Evolutionary conservation across 2,888 invertebrate genomes (phyloP), one percentile per base, ranked within the genome.

Genomic region (Drosophila kanekoi): DNA sequence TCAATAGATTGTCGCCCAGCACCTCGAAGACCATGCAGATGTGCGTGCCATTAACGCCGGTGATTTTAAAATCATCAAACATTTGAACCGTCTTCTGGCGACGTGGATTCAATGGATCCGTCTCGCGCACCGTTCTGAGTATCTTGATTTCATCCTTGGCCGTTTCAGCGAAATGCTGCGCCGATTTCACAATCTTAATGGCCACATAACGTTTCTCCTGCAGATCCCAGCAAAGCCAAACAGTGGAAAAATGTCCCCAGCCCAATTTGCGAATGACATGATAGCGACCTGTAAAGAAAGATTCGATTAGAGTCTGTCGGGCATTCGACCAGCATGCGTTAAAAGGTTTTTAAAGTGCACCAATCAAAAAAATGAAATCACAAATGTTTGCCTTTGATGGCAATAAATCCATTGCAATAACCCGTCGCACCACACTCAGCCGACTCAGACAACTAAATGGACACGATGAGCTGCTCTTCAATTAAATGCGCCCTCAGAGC

Each of bases 11-110:
- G 93, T 98, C 97, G 72, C 99, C 99, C 80, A 99, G 94, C 79
- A 99, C 99, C 94, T 99, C 98, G 93, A 99, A 99, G 82, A 99
- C 99, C 99, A 99, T 99, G 93, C 99, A 99, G 84, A 99, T 97
- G 94, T 99, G 99, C 62, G 97, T 97, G 71, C 99, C 99, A 94
- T 99, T 99, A 51, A 99, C 96, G 84, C 99, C 99, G 76, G 96
- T 96, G 87, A 99, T 98, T 94, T 98, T 98, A 93, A 99, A 99
- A 93, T 99, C 98, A 93, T 99, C 99, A 84, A 99, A 94, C 89
- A 99, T 94, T 93, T 99, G 98, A 82, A 99, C 99, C 81, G 98
- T 98, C 93, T 98, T 98, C 92, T 98, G 97, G 88, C 98, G 95
- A 92, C 97, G 97, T 20, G 97, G 97, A 94, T 99, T 98, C 71